Conservation (phyloP, 2,113 vertebrate genomes). For the Brachyistius frenatus region DNA sequence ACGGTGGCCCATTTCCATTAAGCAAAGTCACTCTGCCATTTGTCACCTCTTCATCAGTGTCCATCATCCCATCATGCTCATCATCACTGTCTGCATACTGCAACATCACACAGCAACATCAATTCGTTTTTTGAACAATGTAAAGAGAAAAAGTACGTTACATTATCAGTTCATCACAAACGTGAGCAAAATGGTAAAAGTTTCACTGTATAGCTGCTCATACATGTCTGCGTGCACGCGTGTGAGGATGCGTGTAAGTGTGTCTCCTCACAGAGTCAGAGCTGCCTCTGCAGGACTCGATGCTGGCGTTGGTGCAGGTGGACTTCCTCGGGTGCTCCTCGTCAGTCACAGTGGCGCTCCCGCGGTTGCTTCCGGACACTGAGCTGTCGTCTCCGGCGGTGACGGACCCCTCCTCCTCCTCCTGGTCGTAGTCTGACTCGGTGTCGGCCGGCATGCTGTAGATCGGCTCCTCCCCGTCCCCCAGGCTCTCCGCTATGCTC, state of each 20-base stretch:
- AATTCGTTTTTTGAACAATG: not conserved
- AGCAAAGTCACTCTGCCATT: constrained; percentile 87
- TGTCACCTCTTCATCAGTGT: constrained; percentile 93
- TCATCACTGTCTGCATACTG: constrained; percentile 94
- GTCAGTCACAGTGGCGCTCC: constrained; percentile 80
- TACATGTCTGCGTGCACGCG: constrained; percentile 72
- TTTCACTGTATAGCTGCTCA: constrained; percentile 50
- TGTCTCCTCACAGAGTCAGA: constrained; percentile 90
- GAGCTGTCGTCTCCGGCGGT: constrained; percentile 83
- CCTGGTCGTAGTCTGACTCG: constrained; percentile 92
- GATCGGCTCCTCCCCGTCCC: constrained; percentile 86
- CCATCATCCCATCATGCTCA: constrained; percentile 91
- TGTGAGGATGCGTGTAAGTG: constrained; percentile 71
- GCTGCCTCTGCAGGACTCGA: constrained; percentile 91
- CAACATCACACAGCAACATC: not conserved
- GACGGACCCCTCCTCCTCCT: constrained; percentile 88
- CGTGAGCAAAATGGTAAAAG: not conserved
- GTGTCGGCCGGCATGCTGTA: constrained; percentile 89
- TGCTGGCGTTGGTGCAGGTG: constrained; percentile 87
- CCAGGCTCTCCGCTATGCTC: constrained; percentile 81
- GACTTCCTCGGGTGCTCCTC: constrained; percentile 87
- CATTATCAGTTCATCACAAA: not conserved
- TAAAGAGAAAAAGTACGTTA: not conserved
- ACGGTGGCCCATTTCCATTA: constrained; percentile 90
- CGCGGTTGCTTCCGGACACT: constrained; percentile 78